phyloP scores from a whole-genome alignment of 2,888 invertebrate species.

The Brenthis hecate region DNA sequence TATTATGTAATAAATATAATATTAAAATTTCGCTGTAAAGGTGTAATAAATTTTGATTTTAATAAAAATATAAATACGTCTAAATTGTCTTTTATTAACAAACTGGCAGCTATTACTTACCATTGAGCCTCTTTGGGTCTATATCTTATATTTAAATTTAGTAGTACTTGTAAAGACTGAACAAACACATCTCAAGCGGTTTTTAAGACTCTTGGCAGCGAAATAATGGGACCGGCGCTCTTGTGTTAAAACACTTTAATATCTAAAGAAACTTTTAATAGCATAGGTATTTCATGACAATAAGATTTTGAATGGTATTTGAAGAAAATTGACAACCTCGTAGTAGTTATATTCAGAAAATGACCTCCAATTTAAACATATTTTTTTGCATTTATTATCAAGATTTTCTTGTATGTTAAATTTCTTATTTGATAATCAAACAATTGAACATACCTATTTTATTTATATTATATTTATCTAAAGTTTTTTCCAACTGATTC shows the following conservation, averaged over 20 bases:
- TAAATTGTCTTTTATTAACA: constrained; percentile 49
- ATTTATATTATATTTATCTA: too few species aligned
- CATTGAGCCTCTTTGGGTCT: neutral
- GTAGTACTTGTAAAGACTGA: constrained; percentile 18
- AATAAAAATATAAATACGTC: constrained; percentile 68
- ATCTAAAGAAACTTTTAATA: constrained; percentile 24
- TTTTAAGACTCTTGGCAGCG: constrained; percentile 24
- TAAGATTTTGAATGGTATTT: neutral
- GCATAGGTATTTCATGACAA: constrained; percentile 7
- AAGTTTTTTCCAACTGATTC: too few species aligned
- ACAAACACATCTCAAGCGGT: constrained; percentile 22
- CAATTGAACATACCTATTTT: too few species aligned
- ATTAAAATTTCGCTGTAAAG: constrained; percentile 72
- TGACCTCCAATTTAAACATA: neutral
- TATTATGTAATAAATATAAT: constrained; percentile 56
- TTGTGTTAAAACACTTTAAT: constrained; percentile 25
- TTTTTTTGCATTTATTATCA: neutral
- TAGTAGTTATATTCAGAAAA: too few species aligned
- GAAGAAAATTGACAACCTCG: neutral
- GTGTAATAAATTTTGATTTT: constrained; percentile 76
- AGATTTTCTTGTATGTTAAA: too few species aligned
- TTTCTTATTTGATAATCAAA: too few species aligned
- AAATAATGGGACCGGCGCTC: constrained; percentile 25
- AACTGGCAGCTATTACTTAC: constrained; percentile 4
- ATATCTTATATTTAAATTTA: constrained; percentile 16